phyloP scores from a whole-genome alignment of 2,888 invertebrate species.

The Ashinkailepas kermadecensis region DNA sequence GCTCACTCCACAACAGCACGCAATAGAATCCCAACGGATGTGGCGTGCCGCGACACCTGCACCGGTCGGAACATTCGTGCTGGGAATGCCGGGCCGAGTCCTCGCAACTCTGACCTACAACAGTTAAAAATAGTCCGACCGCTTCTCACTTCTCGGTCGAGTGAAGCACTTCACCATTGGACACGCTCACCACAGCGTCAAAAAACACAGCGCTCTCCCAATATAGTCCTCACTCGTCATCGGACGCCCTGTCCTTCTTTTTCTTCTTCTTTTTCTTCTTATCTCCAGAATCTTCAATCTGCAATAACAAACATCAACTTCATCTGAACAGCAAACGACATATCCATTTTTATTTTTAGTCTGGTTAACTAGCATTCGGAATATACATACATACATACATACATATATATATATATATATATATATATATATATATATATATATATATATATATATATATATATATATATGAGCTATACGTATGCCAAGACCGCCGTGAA shows the following conservation, averaged over 20 bases:
- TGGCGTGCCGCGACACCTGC: no score
- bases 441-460: background rate
- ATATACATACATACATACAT: background rate
- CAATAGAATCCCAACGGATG: no score
- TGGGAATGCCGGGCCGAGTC: no score
- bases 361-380: background rate
- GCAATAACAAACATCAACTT: background rate
- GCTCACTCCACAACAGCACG: no score
- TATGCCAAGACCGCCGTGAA: no score
- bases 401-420: background rate
- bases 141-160: background rate
- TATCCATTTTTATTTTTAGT: background rate
- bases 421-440: background rate
- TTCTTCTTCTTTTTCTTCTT: slow-evolving; percentile 19
- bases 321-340: background rate
- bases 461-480: background rate
- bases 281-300: background rate
- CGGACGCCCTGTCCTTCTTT: background rate
- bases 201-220: background rate
- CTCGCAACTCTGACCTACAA: background rate
- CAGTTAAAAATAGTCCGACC: background rate
- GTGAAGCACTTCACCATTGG: no score
- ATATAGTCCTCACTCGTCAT: background rate
- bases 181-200: background rate
- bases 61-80: no score